Base-by-base conservation (phyloP, 2,113 vertebrate genomes). In the Ctenodactylus gundi region DNA sequence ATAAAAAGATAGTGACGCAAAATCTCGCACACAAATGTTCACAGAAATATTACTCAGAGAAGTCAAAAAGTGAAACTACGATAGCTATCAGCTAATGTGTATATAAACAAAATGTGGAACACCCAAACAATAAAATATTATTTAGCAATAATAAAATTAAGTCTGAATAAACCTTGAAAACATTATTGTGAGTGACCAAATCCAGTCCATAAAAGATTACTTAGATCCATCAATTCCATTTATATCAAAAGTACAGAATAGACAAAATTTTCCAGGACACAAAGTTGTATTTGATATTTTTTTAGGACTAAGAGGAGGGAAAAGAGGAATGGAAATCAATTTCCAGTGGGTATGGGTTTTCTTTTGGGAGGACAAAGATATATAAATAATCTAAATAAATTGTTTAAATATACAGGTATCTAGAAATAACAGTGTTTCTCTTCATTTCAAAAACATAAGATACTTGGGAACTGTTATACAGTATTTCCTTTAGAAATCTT, bases 381-480 rank as follows among this genome's bases (percentile, higher is more conserved):
- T 70, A 85, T 41, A 84, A 72, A 34, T 27, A 41, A 49, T 46
- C 58, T 82, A 75, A 72, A 60, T 68, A 62, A 86, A 70, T 68
- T 72, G 14, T 41, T 78, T 72, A 85, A 72, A 14, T 76, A 80
- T 39, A 70, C 11, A 65, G 36, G 80, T 58, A 80, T 80, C 70
- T 60, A 81, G 27, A 11, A 85, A 85, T 88, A 85, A 65, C 15
- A 64, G 57, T 77, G 64, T 72, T 75, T 25, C 83, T 60, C 51
- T 87, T 83, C 57, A 80, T 88, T 88, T 94, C 53, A 60, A 44
- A 82, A 89, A 68, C 57, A 84, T 46, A 70, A 81, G n/a, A 62
- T 34, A 29, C 20, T 53, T 81, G 25, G 27, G 23, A 96, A 51
- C 7, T 60, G 11, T 21, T 62, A n/a, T 7, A 41, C 1, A 27